Conservation (phyloP, 2,113 vertebrate genomes). For the Leucosticte australis region DNA sequence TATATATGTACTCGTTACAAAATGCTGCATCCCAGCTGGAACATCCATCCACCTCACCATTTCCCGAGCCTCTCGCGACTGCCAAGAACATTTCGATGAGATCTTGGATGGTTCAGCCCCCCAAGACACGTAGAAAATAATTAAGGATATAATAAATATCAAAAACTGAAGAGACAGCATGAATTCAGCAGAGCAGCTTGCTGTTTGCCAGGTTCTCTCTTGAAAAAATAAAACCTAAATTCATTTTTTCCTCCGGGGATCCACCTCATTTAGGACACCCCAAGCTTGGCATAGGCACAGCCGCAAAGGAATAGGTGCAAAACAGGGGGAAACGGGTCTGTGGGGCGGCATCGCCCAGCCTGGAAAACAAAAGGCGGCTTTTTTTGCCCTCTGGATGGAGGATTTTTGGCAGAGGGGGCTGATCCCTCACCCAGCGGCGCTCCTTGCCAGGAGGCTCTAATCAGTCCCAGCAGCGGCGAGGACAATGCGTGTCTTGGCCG, state of each 20-base stretch:
- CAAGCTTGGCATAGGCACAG: background rate
- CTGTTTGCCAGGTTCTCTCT: background rate
- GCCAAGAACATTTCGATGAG: constrained; percentile 16
- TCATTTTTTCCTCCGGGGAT: background rate
- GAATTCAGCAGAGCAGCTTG: background rate
- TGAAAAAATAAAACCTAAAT: background rate
- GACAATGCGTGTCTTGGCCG: constrained; percentile 56
- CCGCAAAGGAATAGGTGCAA: background rate
- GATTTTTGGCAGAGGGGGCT: constrained; percentile 27
- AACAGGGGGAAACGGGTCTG: accelerated
- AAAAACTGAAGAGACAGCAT: background rate
- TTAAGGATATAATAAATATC: background rate
- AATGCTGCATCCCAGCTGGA: background rate
- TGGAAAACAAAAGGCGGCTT: background rate
- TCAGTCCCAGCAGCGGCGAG: constrained; percentile 51
- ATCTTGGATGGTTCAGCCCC: background rate
- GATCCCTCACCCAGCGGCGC: constrained; percentile 49
- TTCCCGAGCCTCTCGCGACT: background rate
- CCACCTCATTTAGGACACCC: background rate
- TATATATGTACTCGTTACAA: background rate
- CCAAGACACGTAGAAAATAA: background rate
- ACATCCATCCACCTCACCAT: background rate
- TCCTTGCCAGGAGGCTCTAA: constrained; percentile 43
- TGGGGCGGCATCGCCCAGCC: background rate
- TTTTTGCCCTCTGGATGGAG: background rate